Evolutionary conservation across 1,140 invertebrate species (phyloP).

Genomic region (Bicyclus anynana): DNA sequence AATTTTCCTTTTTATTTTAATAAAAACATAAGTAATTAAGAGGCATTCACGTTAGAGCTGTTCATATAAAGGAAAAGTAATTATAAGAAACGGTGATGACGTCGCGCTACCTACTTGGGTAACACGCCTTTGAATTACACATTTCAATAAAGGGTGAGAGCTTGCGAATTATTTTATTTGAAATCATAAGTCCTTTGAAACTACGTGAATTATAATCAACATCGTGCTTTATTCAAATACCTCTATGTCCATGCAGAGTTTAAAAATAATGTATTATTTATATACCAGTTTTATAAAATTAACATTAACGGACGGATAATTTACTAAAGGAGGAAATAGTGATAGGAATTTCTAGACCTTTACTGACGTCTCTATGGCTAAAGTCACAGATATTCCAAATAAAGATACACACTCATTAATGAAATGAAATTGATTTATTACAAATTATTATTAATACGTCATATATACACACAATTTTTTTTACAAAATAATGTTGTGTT

Average conservation of each 20-base stretch:
- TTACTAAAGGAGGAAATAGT: too few species aligned
- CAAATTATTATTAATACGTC: too few species aligned
- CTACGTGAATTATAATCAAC: neutral
- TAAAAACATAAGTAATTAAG: conserved; percentile 60
- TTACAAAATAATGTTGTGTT: too few species aligned
- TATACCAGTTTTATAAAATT: neutral
- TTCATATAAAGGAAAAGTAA: conserved; percentile 50
- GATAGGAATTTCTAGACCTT: too few species aligned
- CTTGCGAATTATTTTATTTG: conserved; percentile 13
- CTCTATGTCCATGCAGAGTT: neutral
- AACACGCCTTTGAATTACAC: conserved; percentile 37
- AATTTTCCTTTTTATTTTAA: conserved; percentile 26
- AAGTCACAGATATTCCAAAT: too few species aligned
- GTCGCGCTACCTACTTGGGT: conserved; percentile 40
- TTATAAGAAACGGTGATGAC: conserved; percentile 63
- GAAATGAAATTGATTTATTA: too few species aligned
- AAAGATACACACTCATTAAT: too few species aligned
- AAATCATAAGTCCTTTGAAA: conserved; percentile 4
- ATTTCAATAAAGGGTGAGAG: conserved; percentile 21
- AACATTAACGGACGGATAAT: too few species aligned
- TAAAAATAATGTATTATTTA: neutral
- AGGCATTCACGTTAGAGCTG: conserved; percentile 51
- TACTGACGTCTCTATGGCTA: too few species aligned
- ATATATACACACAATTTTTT: too few species aligned
- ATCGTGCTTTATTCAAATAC: neutral